Evolutionary conservation across 2,113 vertebrate genomes (phyloP), one percentile per base, ranked within the genome.

Genomic region (Carollia perspicillata): DNA sequence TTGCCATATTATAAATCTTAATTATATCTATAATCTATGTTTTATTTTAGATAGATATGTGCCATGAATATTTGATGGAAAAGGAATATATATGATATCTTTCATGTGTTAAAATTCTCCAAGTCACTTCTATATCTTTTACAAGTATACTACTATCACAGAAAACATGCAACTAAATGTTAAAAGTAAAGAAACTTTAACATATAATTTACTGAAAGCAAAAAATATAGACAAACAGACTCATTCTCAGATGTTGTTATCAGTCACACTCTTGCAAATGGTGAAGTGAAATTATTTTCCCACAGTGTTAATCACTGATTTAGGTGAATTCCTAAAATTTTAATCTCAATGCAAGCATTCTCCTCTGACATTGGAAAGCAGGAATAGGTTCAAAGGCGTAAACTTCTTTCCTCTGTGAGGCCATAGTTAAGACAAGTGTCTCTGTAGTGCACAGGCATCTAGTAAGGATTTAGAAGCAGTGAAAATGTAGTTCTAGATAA

Each of bases 1-100:
- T 92, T 97, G 84, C 44, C 65, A 94, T 89, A 96, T 10, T 95
- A 85, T 84, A 95, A 97, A 44, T 17, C 58, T 97, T 97, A 95
- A 74, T 85, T 91, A 7, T 53, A 49, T 94, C 97, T 80, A 55
- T 97, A 51, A 79, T 96, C n/a, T 71, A 37, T 44, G 87, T 89
- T 80, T 85, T 30, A 2, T 44, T 75, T 90, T 79, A n/a, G 85
- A 95, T 97, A 83, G 72, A 75, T 47, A 79, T 95, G 90, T 94
- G 4, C 23, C 92, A 58, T 95, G 49, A 35, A 23, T 83, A 95
- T 95, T 95, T 93, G 18, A 68, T 37, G 58, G 3, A 80, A 87
- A 90, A 8, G 0, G 40, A 69, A 28, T 42, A 47, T 42, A 78
- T 44, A 42, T 18, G 6, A 65, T 84, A 0, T 49, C 2, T 91